These are phyloP conservation scores for Monoplex corrugatus DNA, from an alignment of 2,888 invertebrate genomes.

Conservation along the genomic window DNA sequence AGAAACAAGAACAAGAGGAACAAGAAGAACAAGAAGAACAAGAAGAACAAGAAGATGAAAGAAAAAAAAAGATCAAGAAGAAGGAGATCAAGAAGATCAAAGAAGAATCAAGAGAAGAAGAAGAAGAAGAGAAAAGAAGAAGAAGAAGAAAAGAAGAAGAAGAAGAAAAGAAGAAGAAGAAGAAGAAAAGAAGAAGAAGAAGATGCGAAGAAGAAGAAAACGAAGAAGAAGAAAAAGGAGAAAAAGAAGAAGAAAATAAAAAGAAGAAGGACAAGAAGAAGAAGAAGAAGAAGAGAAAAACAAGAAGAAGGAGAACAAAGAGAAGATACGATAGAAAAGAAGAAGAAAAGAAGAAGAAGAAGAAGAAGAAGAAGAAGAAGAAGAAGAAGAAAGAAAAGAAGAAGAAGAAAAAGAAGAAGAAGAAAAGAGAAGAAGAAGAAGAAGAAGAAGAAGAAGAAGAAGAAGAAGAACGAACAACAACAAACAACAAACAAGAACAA, in stretches of 20 bases:
- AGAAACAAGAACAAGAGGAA: not conserved
- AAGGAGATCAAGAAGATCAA: too few relatives aligned
- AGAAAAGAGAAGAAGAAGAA: too few relatives aligned
- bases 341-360: too few relatives aligned
- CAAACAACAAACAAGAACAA: too few relatives aligned
- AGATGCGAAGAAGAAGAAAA: not conserved
- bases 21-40: not conserved
- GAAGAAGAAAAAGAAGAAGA: not conserved
- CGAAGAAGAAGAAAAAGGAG: not conserved
- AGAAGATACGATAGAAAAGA: too few relatives aligned
- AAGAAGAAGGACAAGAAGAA: not conserved
- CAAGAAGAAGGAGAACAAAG: not conserved
- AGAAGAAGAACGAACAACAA: too few relatives aligned
- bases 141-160: not conserved
- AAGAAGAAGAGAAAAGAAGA: not conserved
- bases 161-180: not conserved
- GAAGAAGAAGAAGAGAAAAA: not conserved
- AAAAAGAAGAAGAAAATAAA: not conserved
- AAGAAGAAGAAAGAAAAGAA: too few relatives aligned
- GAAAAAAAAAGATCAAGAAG: not conserved
- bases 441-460: too few relatives aligned
- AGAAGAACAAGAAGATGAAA: not conserved
- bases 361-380: too few relatives aligned
- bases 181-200: not conserved
- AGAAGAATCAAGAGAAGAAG: not conserved